Evolutionary conservation across 2,797 vertebrate species (phyloP).

Genomic region (Parambassis ranga): DNA sequence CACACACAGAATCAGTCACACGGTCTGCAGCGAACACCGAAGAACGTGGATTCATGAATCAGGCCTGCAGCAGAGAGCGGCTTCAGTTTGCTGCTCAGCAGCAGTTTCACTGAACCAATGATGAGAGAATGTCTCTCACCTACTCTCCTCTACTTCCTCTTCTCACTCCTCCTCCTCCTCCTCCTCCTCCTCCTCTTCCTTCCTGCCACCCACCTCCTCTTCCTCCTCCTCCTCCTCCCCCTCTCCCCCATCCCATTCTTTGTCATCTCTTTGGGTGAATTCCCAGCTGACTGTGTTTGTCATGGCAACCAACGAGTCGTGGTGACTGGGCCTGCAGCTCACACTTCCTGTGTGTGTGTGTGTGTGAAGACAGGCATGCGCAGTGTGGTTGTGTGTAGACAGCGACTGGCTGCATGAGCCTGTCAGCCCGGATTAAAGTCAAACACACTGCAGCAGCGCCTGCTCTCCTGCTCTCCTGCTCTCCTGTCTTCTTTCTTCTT

Average conservation of each 20-base stretch:
- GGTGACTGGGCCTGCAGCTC: conserved; percentile 80
- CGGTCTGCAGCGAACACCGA: no score
- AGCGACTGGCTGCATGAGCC: conserved; percentile 75
- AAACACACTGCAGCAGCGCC: conserved; percentile 76
- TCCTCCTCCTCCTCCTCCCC: neutral
- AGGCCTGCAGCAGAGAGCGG: no score
- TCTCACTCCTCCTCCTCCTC: conserved; percentile 14
- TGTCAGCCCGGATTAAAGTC: conserved; percentile 82
- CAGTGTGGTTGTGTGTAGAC: conserved; percentile 48
- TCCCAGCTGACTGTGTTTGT: conserved; percentile 85
- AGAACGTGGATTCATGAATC: no score
- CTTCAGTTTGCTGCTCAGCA: neutral
- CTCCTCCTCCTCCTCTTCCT: neutral
- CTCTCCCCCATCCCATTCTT: conserved; percentile 58
- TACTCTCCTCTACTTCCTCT: conserved; percentile 38
- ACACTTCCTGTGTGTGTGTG: conserved; percentile 77
- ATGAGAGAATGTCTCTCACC: conserved; percentile 17
- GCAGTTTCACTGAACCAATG: neutral
- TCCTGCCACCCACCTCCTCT: neutral
- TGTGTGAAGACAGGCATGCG: conserved; percentile 33
- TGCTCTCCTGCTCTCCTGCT: conserved; percentile 22
- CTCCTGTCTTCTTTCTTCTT: conserved; percentile 7
- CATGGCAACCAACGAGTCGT: conserved; percentile 83
- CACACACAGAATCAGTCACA: no score
- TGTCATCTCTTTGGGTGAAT: conserved; percentile 82